A percentile compares a stretch with the other conserved stretches of the same genome.
These are phyloP conservation scores for Calephelis perditalis DNA, from an alignment of 2,888 invertebrate genomes.

Conservation along the genomic window DNA sequence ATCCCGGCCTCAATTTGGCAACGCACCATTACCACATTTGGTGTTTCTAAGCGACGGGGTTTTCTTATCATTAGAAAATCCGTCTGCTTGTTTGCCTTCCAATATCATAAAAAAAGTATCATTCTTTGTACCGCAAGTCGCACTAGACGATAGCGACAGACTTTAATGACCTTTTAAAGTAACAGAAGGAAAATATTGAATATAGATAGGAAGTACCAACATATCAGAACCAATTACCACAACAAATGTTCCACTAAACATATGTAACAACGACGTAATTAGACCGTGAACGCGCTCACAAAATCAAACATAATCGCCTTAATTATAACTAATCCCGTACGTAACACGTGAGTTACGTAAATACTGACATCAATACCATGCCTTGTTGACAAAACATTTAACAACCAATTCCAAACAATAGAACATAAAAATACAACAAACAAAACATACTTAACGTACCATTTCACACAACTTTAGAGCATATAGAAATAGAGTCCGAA, in stretches of 20 bases:
- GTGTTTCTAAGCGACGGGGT: no score
- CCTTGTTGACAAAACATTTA: constrained; percentile 9
- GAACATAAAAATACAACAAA: constrained; percentile 9
- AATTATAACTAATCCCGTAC: constrained; percentile 8
- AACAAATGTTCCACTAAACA: neutral
- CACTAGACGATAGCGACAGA: no score
- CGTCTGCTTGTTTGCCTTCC: no score
- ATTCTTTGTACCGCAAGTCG: no score
- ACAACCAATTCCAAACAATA: constrained; percentile 10
- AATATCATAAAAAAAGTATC: no score
- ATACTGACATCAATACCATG: constrained; percentile 11
- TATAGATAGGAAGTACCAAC: no score
- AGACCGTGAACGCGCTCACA: constrained; percentile 9
- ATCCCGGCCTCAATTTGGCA: no score
- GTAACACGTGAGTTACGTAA: constrained; percentile 10
- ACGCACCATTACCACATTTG: no score
- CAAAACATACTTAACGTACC: constrained; percentile 5
- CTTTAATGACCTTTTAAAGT: no score
- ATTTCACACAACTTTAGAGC: neutral
- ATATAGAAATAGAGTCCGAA: neutral
- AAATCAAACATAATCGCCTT: constrained; percentile 11
- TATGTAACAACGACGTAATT: neutral
- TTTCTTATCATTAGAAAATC: no score
- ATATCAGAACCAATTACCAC: neutral
- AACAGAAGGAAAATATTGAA: no score